Percentiles rank a stretch among this genome's conserved stretches.
These are phyloP conservation scores for Drosophila bocki DNA, from an alignment of 1,140 invertebrate genomes.

Conservation along the genomic window DNA sequence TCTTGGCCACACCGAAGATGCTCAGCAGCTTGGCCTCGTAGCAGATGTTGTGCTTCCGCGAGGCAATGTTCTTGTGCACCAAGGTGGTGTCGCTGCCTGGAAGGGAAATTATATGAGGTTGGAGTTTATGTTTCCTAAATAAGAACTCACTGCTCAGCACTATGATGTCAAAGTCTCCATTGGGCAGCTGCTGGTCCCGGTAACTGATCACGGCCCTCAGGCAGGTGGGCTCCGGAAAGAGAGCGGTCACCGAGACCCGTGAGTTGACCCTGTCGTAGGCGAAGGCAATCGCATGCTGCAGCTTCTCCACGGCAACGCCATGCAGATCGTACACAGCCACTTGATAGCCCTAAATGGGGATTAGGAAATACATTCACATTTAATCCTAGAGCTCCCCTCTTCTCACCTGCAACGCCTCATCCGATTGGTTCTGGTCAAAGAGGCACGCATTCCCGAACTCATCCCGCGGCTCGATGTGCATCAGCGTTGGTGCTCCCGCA, in stretches of 20 bases:
- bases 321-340: constrained; percentile 87
- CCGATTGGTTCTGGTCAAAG: constrained; percentile 87
- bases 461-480: constrained; percentile 95
- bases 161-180: constrained; percentile 97
- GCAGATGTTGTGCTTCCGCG: constrained; percentile 93
- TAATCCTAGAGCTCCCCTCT: too few species aligned
- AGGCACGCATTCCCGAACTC: constrained; percentile 94
- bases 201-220: constrained; percentile 94
- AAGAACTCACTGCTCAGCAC: constrained; percentile 92
- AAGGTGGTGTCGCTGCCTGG: constrained; percentile 91
- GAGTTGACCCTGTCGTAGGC: constrained; percentile 87
- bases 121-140: neutral
- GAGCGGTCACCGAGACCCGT: constrained; percentile 86
- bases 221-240: constrained; percentile 88
- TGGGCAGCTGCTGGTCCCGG: constrained; percentile 91
- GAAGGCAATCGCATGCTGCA: constrained; percentile 87
- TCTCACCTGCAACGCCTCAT: constrained; percentile 87
- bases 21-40: constrained; percentile 94
- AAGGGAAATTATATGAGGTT: neutral
- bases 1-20: constrained; percentile 87
- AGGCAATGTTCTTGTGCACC: constrained; percentile 94
- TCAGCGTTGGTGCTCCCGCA: constrained; percentile 90
- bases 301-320: constrained; percentile 85
- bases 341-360: constrained; percentile 86
- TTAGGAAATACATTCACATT: neutral